A percentile compares a stretch with the other conserved stretches of the same genome.
Conservation (phyloP, 2,888 invertebrate genomes). For the Drosophila fulvimacula region DNA sequence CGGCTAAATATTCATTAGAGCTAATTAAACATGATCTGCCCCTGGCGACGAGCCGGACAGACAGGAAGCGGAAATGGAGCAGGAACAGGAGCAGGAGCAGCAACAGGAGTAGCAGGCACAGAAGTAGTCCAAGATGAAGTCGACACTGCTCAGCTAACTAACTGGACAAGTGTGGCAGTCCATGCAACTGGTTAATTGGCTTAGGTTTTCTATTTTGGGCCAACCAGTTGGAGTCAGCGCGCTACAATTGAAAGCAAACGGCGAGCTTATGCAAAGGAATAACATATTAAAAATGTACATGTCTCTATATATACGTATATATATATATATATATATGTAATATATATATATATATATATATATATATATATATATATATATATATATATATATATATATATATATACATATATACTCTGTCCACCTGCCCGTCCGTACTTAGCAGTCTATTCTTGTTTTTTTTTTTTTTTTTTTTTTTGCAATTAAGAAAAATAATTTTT, state of each 20-base stretch:
- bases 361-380: too few relatives aligned
- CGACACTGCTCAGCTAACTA: conserved; percentile 39
- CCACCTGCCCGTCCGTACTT: too few relatives aligned
- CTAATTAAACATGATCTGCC: conserved; percentile 77
- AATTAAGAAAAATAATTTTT: too few relatives aligned
- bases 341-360: too few relatives aligned
- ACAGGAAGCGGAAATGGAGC: conserved; percentile 5
- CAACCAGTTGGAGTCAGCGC: background rate
- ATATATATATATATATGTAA: too few relatives aligned
- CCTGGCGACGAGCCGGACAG: conserved; percentile 28
- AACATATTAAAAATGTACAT: background rate
- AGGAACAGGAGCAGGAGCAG: background rate
- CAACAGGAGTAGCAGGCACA: background rate
- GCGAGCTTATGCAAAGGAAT: background rate
- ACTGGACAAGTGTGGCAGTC: conserved; percentile 25
- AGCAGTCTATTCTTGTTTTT: too few relatives aligned
- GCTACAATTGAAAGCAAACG: background rate
- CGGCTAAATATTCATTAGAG: conserved; percentile 77
- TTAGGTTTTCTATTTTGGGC: background rate
- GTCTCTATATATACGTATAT: background rate
- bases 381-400: too few relatives aligned
- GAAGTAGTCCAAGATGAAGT: conserved; percentile 2
- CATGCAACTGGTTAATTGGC: conserved; percentile 55
- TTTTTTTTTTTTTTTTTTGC: too few relatives aligned
- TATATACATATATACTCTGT: too few relatives aligned